Conservation (phyloP, 2,888 invertebrate genomes). For the Drosophila lutescens region DNA sequence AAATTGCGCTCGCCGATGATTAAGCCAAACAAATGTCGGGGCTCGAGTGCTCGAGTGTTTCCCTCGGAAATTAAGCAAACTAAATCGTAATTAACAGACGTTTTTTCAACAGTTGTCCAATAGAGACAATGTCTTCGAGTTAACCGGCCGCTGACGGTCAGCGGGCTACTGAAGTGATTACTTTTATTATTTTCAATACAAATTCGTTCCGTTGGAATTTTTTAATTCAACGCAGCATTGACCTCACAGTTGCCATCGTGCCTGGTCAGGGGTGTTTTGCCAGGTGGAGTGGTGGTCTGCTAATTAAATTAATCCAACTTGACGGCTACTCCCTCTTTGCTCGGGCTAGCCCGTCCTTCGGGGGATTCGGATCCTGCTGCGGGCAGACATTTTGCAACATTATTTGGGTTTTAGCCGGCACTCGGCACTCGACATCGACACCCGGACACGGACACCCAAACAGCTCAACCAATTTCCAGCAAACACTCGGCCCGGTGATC, state of each 20-base stretch:
- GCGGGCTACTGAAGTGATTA: slow-evolving; percentile 40
- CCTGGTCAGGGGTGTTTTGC: slow-evolving; percentile 30
- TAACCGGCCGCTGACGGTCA: slow-evolving; percentile 29
- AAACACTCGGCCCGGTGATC: slow-evolving; percentile 82
- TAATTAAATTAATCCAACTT: slow-evolving; percentile 58
- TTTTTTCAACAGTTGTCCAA: slow-evolving; percentile 42
- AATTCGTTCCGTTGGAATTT: slow-evolving; percentile 44
- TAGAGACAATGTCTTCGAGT: slow-evolving; percentile 29
- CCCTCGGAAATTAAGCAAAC: slow-evolving; percentile 44
- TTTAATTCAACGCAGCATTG: slow-evolving; percentile 34
- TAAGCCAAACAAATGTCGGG: slow-evolving; percentile 35
- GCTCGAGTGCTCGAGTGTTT: slow-evolving; percentile 28
- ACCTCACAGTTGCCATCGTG: slow-evolving; percentile 17
- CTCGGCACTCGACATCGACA: slow-evolving; percentile 68
- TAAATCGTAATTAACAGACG: slow-evolving; percentile 42
- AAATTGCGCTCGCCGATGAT: slow-evolving; percentile 43
- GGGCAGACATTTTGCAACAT: slow-evolving; percentile 53
- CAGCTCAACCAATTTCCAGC: slow-evolving; percentile 60
- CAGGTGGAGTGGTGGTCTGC: slow-evolving; percentile 24
- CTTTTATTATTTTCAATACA: slow-evolving; percentile 46
- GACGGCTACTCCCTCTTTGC: slow-evolving; percentile 19
- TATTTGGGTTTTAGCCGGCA: slow-evolving; percentile 80
- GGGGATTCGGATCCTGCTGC: slow-evolving; percentile 27
- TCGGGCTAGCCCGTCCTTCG: slow-evolving; percentile 30
- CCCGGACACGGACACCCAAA: slow-evolving; percentile 33